Base-by-base conservation (phyloP, 2,888 invertebrate species). In the Hemicrepidius hirtus region DNA sequence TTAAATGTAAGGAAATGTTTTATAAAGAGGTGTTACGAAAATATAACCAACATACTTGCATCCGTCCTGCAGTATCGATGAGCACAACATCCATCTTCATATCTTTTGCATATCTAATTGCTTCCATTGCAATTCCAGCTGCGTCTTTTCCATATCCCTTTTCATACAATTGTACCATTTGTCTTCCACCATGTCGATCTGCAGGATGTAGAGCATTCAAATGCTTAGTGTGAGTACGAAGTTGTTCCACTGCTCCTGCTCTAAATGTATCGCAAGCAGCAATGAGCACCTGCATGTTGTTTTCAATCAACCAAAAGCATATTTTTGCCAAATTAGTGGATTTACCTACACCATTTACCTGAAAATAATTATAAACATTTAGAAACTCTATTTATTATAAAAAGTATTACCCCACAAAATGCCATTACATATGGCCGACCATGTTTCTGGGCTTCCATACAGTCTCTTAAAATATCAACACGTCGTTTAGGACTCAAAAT, bases 121-220 rank as follows among this genome's bases (percentile, higher is more conserved):
- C 99, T 85, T 98, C 98, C 93, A 96, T 94, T 0, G 99, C 99
- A 79, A 99, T 97, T 13, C 97, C 98, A 9, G 99, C 99, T 0
- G 99, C 97, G 88, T 99, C 99, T 86, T 99, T 99, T n/a, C 95
- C 96, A 80, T 99, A 99, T 40, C 99, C 99, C 87, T 98, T 98
- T 88, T 99, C 99, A 83, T 97, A 99, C 0, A 99, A 89, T 82
- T 97, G 94, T 63, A 98, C 98, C 96, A 97, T 97, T 74, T 88
- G 88, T 37, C 90, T 87, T 12, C 93, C 93, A 4, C 83, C 86
- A 79, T 96, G 96, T 60, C 89, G 88, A 18, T 91, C 89, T 0
- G 93, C 88, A 0, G 98, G 97, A 87, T 99, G 99, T 72, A 99
- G 88, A 6, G 97, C 97, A 87, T 97, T 98, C 80, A 99, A 90